A percentile compares a stretch with the other conserved stretches of the same genome.
These are phyloP conservation scores for Amorpha juglandis DNA, from an alignment of 2,888 invertebrate genomes.

Conservation along the genomic window DNA sequence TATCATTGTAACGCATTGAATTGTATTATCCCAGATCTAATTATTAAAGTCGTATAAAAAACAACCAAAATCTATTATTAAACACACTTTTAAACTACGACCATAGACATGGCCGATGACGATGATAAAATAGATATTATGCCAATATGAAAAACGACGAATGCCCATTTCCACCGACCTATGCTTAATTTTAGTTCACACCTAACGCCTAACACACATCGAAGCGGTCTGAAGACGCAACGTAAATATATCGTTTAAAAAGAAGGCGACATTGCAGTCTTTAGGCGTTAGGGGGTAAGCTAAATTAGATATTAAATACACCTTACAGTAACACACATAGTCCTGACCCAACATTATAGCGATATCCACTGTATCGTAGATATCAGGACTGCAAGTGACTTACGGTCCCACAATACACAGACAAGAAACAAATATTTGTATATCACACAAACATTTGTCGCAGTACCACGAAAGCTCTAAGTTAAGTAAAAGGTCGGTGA, in stretches of 20 bases:
- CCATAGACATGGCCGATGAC: background rate
- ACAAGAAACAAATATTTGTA: too few species aligned
- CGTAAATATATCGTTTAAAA: too few species aligned
- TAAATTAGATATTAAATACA: background rate
- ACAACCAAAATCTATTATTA: too few species aligned
- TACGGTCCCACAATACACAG: too few species aligned
- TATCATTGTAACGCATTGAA: background rate
- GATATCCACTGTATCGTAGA: too few species aligned
- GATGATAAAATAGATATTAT: background rate
- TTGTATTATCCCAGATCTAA: conserved; percentile 4
- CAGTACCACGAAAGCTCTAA: too few species aligned
- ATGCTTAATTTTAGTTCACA: background rate
- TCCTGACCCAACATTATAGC: too few species aligned
- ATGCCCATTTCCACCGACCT: background rate
- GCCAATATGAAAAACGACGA: background rate
- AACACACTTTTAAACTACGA: background rate
- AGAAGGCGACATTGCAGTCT: too few species aligned
- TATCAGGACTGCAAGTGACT: too few species aligned
- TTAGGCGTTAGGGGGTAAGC: background rate
- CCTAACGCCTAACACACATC: background rate
- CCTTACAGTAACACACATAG: too few species aligned
- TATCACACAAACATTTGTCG: too few species aligned
- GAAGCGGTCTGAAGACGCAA: too few species aligned
- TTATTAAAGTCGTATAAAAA: background rate
- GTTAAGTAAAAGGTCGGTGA: background rate